Conservation (phyloP, 2,113 vertebrate species). For the Prochilodus magdalenae region DNA sequence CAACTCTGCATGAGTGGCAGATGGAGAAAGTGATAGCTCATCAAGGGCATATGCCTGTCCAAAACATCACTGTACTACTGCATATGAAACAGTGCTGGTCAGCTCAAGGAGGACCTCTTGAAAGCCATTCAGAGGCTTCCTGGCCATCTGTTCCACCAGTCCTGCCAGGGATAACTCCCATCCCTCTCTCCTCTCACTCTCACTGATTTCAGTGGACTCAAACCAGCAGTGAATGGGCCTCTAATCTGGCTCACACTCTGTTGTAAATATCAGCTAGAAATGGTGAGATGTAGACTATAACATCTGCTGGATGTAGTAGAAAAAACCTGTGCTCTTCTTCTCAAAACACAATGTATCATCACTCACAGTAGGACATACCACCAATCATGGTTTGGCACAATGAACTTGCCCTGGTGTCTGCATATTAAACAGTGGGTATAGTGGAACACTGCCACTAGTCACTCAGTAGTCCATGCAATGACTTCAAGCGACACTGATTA, state of each 20-base stretch:
- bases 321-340: not conserved
- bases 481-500: slow-evolving; percentile 70
- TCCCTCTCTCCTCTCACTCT: slow-evolving; percentile 11
- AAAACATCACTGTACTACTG: slow-evolving; percentile 38
- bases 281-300: not conserved
- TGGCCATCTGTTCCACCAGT: slow-evolving; percentile 45
- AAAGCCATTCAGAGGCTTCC: slow-evolving; percentile 54
- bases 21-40: slow-evolving; percentile 29
- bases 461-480: slow-evolving; percentile 61
- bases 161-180: slow-evolving; percentile 37
- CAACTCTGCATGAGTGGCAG: slow-evolving; percentile 9
- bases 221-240: slow-evolving; percentile 4
- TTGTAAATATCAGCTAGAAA: not conserved
- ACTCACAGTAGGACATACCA: slow-evolving; percentile 22
- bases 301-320: not conserved
- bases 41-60: slow-evolving; percentile 42
- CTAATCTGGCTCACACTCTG: slow-evolving; percentile 36
- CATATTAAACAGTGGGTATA: slow-evolving; percentile 13
- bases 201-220: not conserved
- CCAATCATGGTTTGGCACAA: slow-evolving; percentile 15
- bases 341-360: slow-evolving; percentile 29
- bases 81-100: slow-evolving; percentile 38
- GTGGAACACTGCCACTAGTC: slow-evolving; percentile 6
- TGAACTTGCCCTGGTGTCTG: slow-evolving; percentile 14
- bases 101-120: slow-evolving; percentile 39